Base-by-base conservation (phyloP, 2,113 vertebrate genomes). In the Xiphophorus couchianus region DNA sequence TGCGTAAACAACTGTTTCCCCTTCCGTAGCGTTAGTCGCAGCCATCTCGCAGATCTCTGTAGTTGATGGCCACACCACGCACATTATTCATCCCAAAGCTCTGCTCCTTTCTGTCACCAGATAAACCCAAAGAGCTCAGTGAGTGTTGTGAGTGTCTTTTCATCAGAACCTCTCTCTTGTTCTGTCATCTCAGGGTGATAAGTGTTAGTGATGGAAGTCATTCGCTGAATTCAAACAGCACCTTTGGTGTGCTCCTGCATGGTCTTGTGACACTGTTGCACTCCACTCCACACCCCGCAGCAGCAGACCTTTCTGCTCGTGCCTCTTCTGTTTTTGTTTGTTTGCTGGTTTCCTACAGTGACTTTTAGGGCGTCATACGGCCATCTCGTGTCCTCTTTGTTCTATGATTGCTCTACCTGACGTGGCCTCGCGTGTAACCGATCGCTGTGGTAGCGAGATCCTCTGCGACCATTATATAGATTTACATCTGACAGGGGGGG, bases 141-240 rank as follows among this genome's bases (percentile, higher is more conserved):
- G 35, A 37, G 10, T 37, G 35, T 37, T 37, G 35, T 12, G 33
- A 35, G 33, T 35, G 35, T 37, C 35, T 37, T n/a, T 66, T 68
- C 64, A 42, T 44, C 75, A 30, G 71, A 86, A 81, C 81, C 65
- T 62, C 27, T 74, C 60, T 39, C 42, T 51, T 66, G 65, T n/a
- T 73, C 35, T 82, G 77, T 87, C 84, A 76, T 81, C 74, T 78
- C 68, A 75, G 81, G 29, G 37, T 88, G 71, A 65, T 83, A 81
- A 86, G 77, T 86, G 77, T 62, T 71, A 35, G 39, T 80, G 80
- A 87, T 88, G 71, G 66, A 79, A 91, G 87, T 92, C 83, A 91
- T 88, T 84, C 84, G 89, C 71, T 37, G 27, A 74, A 76, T 61
- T 62, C 66, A 84, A 83, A 90, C 88, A 77, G 70, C 63, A 75